Conservation (phyloP, 2,888 invertebrate genomes). For the Argyresthia goedartella region DNA sequence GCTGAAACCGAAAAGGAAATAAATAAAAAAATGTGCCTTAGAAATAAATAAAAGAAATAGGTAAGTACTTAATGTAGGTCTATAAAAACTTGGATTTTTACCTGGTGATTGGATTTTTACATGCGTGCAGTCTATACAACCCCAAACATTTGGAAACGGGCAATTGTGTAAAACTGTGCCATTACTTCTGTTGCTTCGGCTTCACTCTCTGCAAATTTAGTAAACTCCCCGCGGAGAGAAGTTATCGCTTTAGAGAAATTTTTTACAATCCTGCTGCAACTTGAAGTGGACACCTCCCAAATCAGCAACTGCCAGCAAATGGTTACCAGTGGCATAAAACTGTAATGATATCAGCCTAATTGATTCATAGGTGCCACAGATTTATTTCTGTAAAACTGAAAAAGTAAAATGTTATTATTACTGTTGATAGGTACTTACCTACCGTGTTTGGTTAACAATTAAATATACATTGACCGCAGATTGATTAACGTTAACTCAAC, state of each 20-base stretch:
- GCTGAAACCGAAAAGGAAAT: conserved; percentile 6
- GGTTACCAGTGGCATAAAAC: conserved; percentile 11
- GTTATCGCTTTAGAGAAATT: conserved; percentile 9
- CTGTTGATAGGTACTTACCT: too few species aligned
- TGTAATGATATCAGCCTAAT: conserved; percentile 8
- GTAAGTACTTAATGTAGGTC: not conserved
- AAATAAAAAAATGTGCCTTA: not conserved
- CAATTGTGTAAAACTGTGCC: conserved; percentile 6
- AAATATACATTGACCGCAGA: too few species aligned
- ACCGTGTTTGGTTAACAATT: too few species aligned
- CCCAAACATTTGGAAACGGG: conserved; percentile 12
- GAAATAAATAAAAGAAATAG: not conserved
- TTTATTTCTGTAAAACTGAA: conserved; percentile 8
- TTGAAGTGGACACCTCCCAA: conserved; percentile 7
- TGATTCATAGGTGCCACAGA: conserved; percentile 9
- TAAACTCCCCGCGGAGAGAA: not conserved
- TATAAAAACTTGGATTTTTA: not conserved
- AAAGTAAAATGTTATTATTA: too few species aligned
- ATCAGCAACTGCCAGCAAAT: conserved; percentile 8
- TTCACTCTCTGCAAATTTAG: conserved; percentile 6
- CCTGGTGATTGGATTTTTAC: conserved; percentile 10
- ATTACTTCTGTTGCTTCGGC: not conserved
- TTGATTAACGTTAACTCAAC: too few species aligned
- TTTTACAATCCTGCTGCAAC: conserved; percentile 9
- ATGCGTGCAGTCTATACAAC: conserved; percentile 12